Evolutionary conservation across 2,888 invertebrate genomes (phyloP).

Genomic region (Lasioglossum pauxillum): DNA sequence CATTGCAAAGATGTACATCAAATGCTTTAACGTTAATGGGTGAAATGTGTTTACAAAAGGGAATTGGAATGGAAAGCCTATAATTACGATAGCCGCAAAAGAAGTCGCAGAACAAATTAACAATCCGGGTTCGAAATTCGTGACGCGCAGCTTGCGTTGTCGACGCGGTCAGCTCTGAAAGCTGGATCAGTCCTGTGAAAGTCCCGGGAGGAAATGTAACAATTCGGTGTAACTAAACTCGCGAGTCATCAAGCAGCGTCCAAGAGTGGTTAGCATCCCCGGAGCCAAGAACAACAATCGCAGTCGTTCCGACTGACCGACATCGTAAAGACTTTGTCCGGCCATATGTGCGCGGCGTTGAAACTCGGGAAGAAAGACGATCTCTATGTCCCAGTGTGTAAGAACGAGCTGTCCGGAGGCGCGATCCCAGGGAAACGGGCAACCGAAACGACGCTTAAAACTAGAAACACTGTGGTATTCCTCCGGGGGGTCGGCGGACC

Average conservation of each 20-base stretch:
- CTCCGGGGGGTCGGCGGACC: constrained; percentile 3
- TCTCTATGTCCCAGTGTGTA: background rate
- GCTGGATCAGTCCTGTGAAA: background rate
- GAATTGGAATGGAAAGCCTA: too few species aligned
- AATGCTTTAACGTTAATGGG: too few species aligned
- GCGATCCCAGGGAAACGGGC: constrained; percentile 33
- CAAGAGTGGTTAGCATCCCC: background rate
- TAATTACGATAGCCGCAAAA: too few species aligned
- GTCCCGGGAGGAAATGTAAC: background rate
- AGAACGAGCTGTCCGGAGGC: background rate
- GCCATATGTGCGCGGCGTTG: background rate
- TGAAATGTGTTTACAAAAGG: too few species aligned
- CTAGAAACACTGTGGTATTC: constrained; percentile 51
- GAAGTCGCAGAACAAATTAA: too few species aligned
- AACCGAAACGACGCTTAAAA: constrained; percentile 44
- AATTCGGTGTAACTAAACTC: background rate
- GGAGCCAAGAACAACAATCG: constrained; percentile 4
- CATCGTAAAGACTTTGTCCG: constrained; percentile 24
- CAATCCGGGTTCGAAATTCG: background rate
- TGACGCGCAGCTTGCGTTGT: too few species aligned
- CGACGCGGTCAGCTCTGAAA: background rate
- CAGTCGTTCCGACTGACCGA: constrained; percentile 8
- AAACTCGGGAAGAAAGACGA: background rate
- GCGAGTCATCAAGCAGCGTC: background rate
- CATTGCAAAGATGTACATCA: too few species aligned